Percentiles rank a stretch among this genome's conserved stretches.
Conservation (phyloP, 2,797 vertebrate genomes). For the Enteromius radiatus region DNA sequence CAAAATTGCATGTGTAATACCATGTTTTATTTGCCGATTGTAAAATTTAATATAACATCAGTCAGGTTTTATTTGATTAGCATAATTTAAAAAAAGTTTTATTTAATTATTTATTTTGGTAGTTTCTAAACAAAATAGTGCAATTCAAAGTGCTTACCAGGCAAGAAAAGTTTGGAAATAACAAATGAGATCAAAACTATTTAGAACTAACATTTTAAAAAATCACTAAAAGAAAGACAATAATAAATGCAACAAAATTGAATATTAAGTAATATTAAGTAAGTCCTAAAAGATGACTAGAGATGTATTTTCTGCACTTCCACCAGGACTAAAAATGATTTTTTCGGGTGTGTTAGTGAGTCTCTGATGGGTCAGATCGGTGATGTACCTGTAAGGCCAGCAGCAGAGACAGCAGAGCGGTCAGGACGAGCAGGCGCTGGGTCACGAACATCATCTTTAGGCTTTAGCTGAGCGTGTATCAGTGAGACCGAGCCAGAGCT, state of each 20-base stretch:
- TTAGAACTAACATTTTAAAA: neutral
- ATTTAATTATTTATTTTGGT: neutral
- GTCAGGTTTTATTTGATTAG: neutral
- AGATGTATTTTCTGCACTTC: no score
- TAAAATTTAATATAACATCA: neutral
- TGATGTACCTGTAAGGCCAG: slow-evolving; percentile 68
- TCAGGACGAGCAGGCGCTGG: slow-evolving; percentile 61
- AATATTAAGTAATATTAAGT: no score
- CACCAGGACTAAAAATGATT: no score
- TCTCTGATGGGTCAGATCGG: neutral
- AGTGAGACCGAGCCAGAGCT: slow-evolving; percentile 3
- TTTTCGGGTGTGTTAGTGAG: neutral
- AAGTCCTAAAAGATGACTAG: no score
- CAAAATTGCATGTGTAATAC: no score
- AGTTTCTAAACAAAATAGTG: neutral
- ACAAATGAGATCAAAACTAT: neutral
- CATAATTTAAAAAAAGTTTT: no score
- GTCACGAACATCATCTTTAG: neutral
- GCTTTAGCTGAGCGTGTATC: neutral
- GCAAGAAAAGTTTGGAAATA: neutral
- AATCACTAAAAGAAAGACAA: neutral
- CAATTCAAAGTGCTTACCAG: neutral
- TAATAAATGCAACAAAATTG: neutral
- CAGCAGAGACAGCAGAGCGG: slow-evolving; percentile 64
- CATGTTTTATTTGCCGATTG: neutral